Evolutionary conservation across 2,797 vertebrate genomes (phyloP).

Genomic region (Gadopsis bispinosus): DNA sequence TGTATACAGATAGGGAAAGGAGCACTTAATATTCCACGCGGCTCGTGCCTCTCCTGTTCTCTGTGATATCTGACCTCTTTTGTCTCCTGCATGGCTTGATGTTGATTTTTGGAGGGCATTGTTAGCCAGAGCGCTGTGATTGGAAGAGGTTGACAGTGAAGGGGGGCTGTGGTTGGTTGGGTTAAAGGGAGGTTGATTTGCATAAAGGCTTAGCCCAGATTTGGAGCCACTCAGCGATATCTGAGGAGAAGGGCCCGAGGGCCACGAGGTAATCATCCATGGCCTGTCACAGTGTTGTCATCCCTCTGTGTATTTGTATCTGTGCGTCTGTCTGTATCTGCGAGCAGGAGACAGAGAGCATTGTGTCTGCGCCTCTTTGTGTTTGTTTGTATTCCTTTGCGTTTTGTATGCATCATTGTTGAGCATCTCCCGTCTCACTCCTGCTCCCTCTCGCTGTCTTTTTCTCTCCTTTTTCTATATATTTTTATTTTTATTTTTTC

Average conservation of each 20-base stretch:
- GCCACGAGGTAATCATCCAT: slow-evolving; percentile 85
- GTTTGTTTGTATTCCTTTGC: slow-evolving; percentile 67
- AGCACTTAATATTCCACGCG: slow-evolving; percentile 82
- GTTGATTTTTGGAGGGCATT: slow-evolving; percentile 87
- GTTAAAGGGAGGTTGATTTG: slow-evolving; percentile 81
- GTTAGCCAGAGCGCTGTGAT: slow-evolving; percentile 81
- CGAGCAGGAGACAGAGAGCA: slow-evolving; percentile 51
- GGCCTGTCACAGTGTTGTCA: slow-evolving; percentile 83
- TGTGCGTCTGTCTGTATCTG: slow-evolving; percentile 60
- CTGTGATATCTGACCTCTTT: slow-evolving; percentile 87
- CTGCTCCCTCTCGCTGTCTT: slow-evolving; percentile 42
- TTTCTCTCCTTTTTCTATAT: slow-evolving; percentile 40
- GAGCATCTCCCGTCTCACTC: slow-evolving; percentile 62
- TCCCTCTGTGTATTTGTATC: slow-evolving; percentile 73
- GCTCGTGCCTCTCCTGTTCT: slow-evolving; percentile 81
- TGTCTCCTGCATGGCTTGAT: slow-evolving; percentile 84
- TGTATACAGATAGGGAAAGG: slow-evolving; percentile 79
- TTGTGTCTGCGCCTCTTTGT: slow-evolving; percentile 69
- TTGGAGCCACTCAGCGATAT: slow-evolving; percentile 85
- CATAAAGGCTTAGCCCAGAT: slow-evolving; percentile 87
- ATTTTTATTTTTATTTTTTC: slow-evolving; percentile 33
- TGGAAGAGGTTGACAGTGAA: slow-evolving; percentile 75
- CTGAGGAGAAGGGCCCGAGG: slow-evolving; percentile 84
- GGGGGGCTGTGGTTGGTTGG: slow-evolving; percentile 80
- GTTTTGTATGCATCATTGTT: slow-evolving; percentile 66